phyloP scores from a whole-genome alignment of 2,797 vertebrate species.

The Mus minutoides region DNA sequence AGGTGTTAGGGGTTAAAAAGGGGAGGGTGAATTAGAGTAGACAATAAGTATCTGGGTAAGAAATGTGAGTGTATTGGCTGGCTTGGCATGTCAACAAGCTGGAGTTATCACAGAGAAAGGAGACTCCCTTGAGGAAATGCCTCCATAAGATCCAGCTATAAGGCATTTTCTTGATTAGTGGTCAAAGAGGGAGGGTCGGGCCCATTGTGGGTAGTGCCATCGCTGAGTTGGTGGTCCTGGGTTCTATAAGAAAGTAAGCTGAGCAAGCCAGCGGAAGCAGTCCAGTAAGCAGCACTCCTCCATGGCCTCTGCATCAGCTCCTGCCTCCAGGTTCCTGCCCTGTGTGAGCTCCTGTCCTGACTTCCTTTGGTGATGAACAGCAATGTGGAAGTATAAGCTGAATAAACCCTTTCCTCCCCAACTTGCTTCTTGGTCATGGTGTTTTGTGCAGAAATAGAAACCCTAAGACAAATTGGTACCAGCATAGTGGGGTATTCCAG shows the following conservation, averaged over 20 bases:
- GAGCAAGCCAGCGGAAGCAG: neutral
- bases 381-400: neutral
- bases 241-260: neutral
- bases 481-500: neutral
- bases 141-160: neutral
- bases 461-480: neutral
- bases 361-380: neutral
- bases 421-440: neutral
- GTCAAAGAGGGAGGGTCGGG: neutral
- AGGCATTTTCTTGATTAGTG: neutral
- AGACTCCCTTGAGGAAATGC: neutral
- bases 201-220: neutral
- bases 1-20: neutral
- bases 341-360: neutral
- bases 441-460: neutral
- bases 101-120: neutral
- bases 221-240: neutral
- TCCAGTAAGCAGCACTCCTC: neutral
- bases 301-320: neutral
- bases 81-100: neutral
- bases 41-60: neutral
- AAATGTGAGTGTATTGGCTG: neutral
- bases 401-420: neutral
- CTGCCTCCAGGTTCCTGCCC: neutral
- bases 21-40: neutral